Conservation (phyloP, 2,888 invertebrate genomes). For the Bibio marci region DNA sequence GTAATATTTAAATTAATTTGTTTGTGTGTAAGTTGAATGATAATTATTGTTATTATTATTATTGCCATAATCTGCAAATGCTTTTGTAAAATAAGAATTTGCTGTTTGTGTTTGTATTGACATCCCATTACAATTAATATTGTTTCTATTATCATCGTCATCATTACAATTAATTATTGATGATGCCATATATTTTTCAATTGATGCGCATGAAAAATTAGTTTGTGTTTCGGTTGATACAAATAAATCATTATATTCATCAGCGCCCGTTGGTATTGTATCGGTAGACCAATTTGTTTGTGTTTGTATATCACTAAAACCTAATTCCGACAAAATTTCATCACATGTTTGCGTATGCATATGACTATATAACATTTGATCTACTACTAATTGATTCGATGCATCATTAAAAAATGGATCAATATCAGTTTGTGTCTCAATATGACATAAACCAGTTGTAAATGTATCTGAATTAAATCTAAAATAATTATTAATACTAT, state of each 20-base stretch:
- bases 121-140: no score
- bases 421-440: conserved; percentile 42
- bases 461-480: background rate
- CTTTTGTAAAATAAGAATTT: no score
- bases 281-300: conserved; percentile 35
- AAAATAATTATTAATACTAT: conserved; percentile 15
- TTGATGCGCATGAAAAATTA: conserved; percentile 18
- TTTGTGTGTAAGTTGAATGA: conserved; percentile 24
- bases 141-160: no score
- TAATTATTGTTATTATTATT: no score
- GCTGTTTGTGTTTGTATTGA: no score
- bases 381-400: conserved; percentile 18
- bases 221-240: conserved; percentile 44
- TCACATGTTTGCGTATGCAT: conserved; percentile 37
- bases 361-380: conserved; percentile 29
- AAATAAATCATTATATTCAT: conserved; percentile 33
- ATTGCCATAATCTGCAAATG: no score
- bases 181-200: no score
- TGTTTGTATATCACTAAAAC: conserved; percentile 43
- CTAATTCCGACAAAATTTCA: conserved; percentile 35
- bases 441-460: conserved; percentile 28
- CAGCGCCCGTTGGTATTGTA: conserved; percentile 14
- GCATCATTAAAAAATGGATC: conserved; percentile 14
- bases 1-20: conserved; percentile 9
- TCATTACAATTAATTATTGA: no score